Evolutionary conservation across 2,113 vertebrate genomes (phyloP).

Genomic region (Dromas ardeola): DNA sequence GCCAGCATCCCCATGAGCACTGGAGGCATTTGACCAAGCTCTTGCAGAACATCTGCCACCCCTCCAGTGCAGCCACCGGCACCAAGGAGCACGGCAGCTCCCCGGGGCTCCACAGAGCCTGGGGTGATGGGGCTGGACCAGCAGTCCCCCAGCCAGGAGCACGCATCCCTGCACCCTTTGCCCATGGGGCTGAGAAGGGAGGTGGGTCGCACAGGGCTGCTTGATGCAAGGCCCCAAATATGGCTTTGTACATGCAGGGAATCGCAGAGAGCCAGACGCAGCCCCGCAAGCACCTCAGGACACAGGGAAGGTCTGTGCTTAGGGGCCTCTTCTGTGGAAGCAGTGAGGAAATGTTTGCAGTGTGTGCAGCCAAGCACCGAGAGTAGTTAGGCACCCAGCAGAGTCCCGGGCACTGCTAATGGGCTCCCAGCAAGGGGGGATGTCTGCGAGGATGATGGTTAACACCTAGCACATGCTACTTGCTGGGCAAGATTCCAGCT

Average conservation of each 20-base stretch:
- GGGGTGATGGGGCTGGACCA: neutral
- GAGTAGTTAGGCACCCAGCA: neutral
- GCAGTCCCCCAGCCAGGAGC: neutral
- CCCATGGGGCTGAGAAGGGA: neutral
- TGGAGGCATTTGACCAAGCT: neutral
- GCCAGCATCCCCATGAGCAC: fast-evolving
- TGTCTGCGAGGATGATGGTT: neutral
- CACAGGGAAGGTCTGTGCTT: neutral
- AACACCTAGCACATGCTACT: slow-evolving; percentile 17
- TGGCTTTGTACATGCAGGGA: fast-evolving
- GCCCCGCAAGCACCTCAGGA: fast-evolving
- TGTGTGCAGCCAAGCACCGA: neutral
- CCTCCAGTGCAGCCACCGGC: fast-evolving
- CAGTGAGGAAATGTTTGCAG: neutral
- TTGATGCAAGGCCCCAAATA: neutral
- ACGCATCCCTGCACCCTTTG: neutral
- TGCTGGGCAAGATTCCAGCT: neutral
- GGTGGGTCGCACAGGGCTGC: fast-evolving
- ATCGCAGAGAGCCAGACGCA: neutral
- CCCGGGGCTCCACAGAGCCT: neutral
- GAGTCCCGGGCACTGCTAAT: neutral
- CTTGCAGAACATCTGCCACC: neutral
- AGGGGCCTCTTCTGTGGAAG: neutral
- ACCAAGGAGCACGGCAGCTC: neutral
- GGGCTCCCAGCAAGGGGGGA: slow-evolving; percentile 24